Base-by-base conservation (phyloP, 2,797 vertebrate genomes). In the Orestias chungarensis region DNA sequence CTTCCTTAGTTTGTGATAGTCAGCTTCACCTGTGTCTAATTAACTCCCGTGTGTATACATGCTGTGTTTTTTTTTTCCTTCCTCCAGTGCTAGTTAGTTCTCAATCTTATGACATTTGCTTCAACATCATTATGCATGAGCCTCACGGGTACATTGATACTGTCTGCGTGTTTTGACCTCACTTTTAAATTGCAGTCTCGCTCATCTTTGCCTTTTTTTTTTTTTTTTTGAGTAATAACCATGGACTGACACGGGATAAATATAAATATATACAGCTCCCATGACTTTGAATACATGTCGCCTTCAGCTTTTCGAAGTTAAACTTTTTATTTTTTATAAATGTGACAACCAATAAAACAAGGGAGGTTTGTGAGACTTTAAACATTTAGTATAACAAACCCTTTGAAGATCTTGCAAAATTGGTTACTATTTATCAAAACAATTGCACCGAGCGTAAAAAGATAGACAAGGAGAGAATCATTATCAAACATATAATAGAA, bases 11-110 rank as follows among this genome's bases (percentile, higher is more conserved):
- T 66, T 49, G 18, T 66, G 65, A 20, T 66, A 14, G 20, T 47
- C 65, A 17, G 65, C 43, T 50, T 67, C 65, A 67, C 65, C 31
- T 50, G 47, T 25, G 65, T 67, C 65, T 67, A 67, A 67, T 67
- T 67, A 67, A 35, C 47, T 67, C 65, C 65, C 65, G 11, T 23
- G 65, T 67, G 65, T 50, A 25, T 67, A 35, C 35, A 50, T n/a
- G 46, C 47, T 18, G 27, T 3, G 6, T 6, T 66, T 49, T 42
- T 49, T 42, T n/a, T 44, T 25, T 52, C 14, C n/a, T 38, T 17
- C 33, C 29, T 35, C 7, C 3, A 6, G 12, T 25, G 33, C 47
- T 46, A 67, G 47, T 4, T 9, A 33, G 33, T 40, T 15, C 18
- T 68, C 31, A 38, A 20, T 52, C n/a, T 20, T 27, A 7, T 68